Conservation (phyloP, 64 coral and sea anemone genomes). For the Acropora yongei region DNA sequence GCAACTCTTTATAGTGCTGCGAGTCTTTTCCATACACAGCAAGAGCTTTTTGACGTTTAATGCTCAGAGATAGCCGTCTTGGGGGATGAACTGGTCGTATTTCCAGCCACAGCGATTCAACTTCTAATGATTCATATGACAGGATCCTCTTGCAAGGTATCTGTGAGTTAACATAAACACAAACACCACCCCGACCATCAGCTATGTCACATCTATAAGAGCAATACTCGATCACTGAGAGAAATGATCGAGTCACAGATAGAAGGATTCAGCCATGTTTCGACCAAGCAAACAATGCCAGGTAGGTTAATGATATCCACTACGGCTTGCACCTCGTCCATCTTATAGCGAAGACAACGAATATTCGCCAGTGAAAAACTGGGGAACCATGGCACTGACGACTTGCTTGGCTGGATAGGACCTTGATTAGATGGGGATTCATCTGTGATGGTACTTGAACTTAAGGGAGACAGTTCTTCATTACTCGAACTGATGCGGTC, state of each 20-base stretch:
- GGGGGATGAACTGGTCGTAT: constrained; percentile 29
- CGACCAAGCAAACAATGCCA: background rate
- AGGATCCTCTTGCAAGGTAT: constrained; percentile 5
- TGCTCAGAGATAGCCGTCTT: background rate
- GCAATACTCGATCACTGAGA: background rate
- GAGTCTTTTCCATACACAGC: constrained; percentile 18
- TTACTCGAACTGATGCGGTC: no score
- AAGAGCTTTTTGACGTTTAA: constrained; percentile 28
- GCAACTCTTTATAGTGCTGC: constrained; percentile 38
- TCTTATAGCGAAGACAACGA: background rate
- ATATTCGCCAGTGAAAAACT: background rate
- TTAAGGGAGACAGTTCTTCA: no score
- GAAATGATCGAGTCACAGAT: background rate
- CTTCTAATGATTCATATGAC: constrained; percentile 22
- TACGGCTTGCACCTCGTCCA: background rate
- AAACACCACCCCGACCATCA: background rate
- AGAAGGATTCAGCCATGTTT: background rate
- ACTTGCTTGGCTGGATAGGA: background rate
- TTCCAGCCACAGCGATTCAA: constrained; percentile 49
- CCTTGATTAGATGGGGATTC: background rate
- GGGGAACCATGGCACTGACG: background rate
- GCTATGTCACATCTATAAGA: background rate
- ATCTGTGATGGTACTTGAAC: no score
- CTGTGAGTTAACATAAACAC: constrained; percentile 45
- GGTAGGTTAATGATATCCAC: no score